A percentile compares a stretch with the other conserved stretches of the same genome.
phyloP scores from a whole-genome alignment of 1,140 invertebrate genomes.

The Nomia melanderi region DNA sequence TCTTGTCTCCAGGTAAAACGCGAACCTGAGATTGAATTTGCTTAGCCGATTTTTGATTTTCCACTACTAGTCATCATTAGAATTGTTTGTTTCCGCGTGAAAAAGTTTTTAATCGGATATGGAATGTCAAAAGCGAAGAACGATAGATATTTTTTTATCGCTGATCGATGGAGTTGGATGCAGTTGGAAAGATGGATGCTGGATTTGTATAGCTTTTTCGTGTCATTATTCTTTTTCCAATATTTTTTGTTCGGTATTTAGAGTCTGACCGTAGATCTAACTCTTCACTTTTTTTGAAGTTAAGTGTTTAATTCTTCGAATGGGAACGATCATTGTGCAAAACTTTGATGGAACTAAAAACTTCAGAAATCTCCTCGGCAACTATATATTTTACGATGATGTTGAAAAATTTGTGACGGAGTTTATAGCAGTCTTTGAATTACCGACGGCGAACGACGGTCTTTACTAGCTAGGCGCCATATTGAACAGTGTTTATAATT shows the following conservation, averaged over 20 bases:
- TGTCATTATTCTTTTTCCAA: background rate
- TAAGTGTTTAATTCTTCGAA: background rate
- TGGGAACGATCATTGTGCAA: background rate
- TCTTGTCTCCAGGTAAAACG: background rate
- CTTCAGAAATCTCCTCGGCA: background rate
- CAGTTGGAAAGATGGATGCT: constrained; percentile 10
- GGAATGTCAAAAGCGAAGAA: background rate
- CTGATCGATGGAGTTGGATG: background rate
- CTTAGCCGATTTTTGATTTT: background rate
- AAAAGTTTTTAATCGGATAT: background rate
- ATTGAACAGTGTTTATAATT: background rate
- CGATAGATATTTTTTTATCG: constrained; percentile 1
- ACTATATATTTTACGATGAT: background rate
- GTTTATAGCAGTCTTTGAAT: background rate
- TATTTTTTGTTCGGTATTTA: background rate
- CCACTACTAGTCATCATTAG: too few species aligned
- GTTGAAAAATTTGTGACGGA: background rate
- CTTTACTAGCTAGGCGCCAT: background rate
- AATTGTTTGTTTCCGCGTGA: background rate
- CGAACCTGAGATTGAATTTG: background rate
- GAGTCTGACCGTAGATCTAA: background rate
- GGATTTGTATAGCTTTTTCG: background rate
- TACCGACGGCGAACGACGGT: background rate
- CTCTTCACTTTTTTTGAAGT: background rate
- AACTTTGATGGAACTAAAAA: background rate